phyloP scores from a whole-genome alignment of 2,888 invertebrate species.

The Lepetodrilus schrolli region DNA sequence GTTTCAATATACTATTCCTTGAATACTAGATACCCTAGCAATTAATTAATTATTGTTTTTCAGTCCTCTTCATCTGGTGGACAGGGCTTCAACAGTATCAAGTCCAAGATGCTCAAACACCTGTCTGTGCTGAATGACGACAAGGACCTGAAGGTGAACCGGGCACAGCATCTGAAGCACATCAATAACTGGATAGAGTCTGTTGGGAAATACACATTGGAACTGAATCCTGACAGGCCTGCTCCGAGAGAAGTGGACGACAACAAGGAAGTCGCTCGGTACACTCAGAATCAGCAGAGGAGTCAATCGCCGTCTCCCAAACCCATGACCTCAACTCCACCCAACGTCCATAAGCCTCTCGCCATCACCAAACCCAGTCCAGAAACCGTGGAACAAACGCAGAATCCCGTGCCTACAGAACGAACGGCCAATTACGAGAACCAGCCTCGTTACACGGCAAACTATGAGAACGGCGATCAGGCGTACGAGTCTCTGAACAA shows the following conservation, averaged over 20 bases:
- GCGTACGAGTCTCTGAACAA: conserved; percentile 32
- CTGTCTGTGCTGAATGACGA: conserved; percentile 40
- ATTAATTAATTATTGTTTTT: conserved; percentile 23
- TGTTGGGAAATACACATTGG: conserved; percentile 42
- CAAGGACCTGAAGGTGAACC: conserved; percentile 37
- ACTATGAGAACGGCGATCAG: conserved; percentile 28
- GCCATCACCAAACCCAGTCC: conserved; percentile 47
- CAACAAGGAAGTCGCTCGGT: not conserved
- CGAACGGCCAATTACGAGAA: not conserved
- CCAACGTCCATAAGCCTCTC: conserved; percentile 63
- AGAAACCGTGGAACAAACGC: conserved; percentile 12
- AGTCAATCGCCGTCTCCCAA: conserved; percentile 57
- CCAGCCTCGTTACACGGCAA: not conserved
- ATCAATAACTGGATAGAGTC: conserved; percentile 56
- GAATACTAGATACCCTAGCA: too few relatives aligned
- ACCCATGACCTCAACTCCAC: conserved; percentile 63
- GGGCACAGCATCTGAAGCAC: conserved; percentile 48
- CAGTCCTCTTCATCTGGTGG: conserved; percentile 56
- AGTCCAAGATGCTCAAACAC: conserved; percentile 47
- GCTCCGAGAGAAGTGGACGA: not conserved
- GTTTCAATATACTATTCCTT: too few relatives aligned
- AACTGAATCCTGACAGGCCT: conserved; percentile 33
- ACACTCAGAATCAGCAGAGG: not conserved
- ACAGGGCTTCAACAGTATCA: conserved; percentile 49
- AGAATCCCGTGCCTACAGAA: not conserved